These are phyloP conservation scores for Echiichthys vipera DNA, from an alignment of 2,797 vertebrate species.

Conservation along the genomic window DNA sequence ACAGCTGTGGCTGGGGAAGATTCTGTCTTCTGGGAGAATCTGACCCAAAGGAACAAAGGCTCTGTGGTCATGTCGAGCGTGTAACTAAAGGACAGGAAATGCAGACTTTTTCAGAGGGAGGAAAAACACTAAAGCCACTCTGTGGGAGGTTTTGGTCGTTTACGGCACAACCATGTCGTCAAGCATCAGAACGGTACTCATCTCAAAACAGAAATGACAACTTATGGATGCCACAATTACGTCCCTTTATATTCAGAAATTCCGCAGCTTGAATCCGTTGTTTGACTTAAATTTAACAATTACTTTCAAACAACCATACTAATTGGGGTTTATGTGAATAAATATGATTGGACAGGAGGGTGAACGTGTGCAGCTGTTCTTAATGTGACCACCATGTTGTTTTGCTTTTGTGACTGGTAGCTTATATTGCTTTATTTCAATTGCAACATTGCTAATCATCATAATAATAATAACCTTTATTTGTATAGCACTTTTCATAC, in stretches of 20 bases:
- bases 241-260: constrained; percentile 37
- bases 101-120: constrained; percentile 50
- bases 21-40: constrained; percentile 57
- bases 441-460: too few species aligned
- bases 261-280: constrained; percentile 24
- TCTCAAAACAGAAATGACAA: constrained; percentile 71
- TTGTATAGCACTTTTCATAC: too few species aligned
- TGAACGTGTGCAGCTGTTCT: too few species aligned
- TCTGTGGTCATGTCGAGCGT: constrained; percentile 65
- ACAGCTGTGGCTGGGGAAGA: constrained; percentile 71
- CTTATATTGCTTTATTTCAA: too few species aligned
- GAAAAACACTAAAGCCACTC: constrained; percentile 69
- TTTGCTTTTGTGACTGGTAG: too few species aligned
- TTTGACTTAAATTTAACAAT: constrained; percentile 25
- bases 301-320: too few species aligned
- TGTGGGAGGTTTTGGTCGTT: constrained; percentile 75
- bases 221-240: constrained; percentile 55
- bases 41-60: constrained; percentile 79
- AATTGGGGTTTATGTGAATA: too few species aligned
- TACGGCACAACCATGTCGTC: constrained; percentile 58
- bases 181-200: constrained; percentile 62
- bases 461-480: too few species aligned
- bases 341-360: too few species aligned
- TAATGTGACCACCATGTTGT: too few species aligned
- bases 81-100: constrained; percentile 76